A percentile compares a stretch with the other conserved stretches of the same genome.
Conservation (phyloP, 2,888 invertebrate genomes). For the Perizoma affinitatum region DNA sequence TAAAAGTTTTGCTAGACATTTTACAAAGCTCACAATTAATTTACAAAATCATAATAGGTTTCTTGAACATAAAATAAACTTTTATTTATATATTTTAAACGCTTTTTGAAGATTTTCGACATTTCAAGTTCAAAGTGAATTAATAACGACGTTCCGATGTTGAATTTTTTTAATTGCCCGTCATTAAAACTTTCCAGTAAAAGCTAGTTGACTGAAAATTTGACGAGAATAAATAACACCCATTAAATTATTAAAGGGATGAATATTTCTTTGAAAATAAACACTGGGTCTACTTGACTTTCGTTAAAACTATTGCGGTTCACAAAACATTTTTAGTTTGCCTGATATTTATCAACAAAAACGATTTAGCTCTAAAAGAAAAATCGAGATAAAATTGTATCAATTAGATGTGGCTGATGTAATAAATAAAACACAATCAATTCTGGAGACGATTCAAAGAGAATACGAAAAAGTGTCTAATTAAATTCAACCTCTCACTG, state of each 20-base stretch:
- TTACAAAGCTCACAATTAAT: slow-evolving; percentile 7
- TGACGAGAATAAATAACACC: neutral
- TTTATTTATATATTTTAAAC: slow-evolving; percentile 22
- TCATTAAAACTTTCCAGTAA: slow-evolving; percentile 31
- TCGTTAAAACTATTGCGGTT: too few relatives aligned
- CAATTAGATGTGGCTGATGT: neutral
- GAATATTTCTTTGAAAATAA: too few relatives aligned
- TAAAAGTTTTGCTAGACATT: too few relatives aligned
- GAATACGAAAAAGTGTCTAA: slow-evolving; percentile 50
- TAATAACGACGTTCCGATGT: slow-evolving; percentile 24
- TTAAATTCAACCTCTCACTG: slow-evolving; percentile 48
- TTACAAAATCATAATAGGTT: slow-evolving; percentile 24
- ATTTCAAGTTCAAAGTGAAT: slow-evolving; percentile 31
- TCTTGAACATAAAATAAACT: slow-evolving; percentile 16
- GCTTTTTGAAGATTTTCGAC: slow-evolving; percentile 23
- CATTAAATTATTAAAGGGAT: neutral
- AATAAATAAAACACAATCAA: slow-evolving; percentile 40
- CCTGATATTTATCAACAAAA: too few relatives aligned
- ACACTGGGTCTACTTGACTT: too few relatives aligned
- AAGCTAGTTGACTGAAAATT: slow-evolving; percentile 12
- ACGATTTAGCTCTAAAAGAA: neutral
- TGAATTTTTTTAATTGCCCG: slow-evolving; percentile 30
- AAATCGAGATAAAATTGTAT: neutral
- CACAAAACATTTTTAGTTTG: too few relatives aligned
- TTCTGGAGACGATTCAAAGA: slow-evolving; percentile 42